phyloP scores from a whole-genome alignment of 2,113 vertebrate genomes.

The Pangasianodon gigas region DNA sequence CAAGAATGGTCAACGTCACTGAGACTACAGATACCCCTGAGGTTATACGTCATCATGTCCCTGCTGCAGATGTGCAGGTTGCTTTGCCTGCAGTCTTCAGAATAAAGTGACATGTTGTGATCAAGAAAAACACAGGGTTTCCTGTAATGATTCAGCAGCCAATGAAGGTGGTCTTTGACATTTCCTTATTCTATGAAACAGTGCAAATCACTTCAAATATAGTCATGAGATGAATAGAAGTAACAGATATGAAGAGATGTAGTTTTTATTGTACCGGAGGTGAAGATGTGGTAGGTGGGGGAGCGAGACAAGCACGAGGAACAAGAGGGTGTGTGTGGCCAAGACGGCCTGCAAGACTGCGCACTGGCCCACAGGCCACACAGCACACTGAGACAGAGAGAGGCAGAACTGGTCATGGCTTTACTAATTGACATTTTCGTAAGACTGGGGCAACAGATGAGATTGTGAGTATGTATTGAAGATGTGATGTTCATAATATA shows the following conservation, averaged over 20 bases:
- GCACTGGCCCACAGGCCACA: too few relatives aligned
- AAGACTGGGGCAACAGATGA: background rate
- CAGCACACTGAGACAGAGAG: background rate
- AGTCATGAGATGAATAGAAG: background rate
- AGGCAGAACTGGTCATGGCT: background rate
- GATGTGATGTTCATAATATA: too few relatives aligned
- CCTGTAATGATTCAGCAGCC: background rate
- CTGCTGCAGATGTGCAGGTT: background rate
- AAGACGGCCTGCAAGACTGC: too few relatives aligned
- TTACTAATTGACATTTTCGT: background rate
- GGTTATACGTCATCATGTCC: background rate
- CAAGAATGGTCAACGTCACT: background rate
- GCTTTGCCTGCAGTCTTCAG: background rate
- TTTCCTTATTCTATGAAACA: background rate
- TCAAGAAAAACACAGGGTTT: background rate
- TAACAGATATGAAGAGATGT: background rate
- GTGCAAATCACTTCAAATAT: background rate
- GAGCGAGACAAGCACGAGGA: background rate
- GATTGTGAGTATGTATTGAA: background rate
- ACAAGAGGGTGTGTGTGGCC: background rate
- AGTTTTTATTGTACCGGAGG: background rate
- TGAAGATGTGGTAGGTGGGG: background rate
- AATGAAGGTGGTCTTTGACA: background rate
- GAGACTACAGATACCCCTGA: background rate
- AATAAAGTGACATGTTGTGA: background rate